A percentile compares a stretch with the other conserved stretches of the same genome.
These are phyloP conservation scores for Micronycteris hirsuta DNA, from an alignment of 2,113 vertebrate species.

Conservation along the genomic window DNA sequence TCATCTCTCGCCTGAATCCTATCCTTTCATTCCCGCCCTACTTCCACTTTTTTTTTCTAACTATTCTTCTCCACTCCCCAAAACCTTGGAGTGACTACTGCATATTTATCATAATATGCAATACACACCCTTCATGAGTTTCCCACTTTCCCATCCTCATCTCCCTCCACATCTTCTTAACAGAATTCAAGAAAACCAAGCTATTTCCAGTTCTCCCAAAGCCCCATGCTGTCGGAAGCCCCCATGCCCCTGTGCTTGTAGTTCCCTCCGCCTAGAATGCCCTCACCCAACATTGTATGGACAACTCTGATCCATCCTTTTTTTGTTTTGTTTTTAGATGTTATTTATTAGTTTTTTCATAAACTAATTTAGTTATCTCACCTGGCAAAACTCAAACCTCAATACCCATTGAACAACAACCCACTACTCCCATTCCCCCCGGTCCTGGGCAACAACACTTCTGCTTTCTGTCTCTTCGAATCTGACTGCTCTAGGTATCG, in stretches of 20 bases:
- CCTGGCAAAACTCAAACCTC: not conserved
- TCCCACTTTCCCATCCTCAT: not conserved
- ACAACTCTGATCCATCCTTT: not conserved
- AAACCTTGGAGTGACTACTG: not conserved
- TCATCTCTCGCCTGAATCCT: not conserved
- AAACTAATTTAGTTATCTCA: too few relatives aligned
- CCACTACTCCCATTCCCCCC: not conserved
- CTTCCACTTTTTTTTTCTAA: not conserved
- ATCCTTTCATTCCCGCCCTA: not conserved
- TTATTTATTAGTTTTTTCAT: too few relatives aligned
- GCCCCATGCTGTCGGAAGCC: not conserved
- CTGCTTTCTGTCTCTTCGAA: not conserved
- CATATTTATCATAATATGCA: not conserved
- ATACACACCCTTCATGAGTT: not conserved
- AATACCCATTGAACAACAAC: not conserved
- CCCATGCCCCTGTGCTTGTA: not conserved
- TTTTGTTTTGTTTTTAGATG: too few relatives aligned
- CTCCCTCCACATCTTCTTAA: not conserved
- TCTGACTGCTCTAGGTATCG: not conserved
- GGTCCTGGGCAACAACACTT: not conserved
- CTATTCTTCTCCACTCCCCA: not conserved
- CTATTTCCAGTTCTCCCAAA: not conserved
- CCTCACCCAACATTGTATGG: not conserved
- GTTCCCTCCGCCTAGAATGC: not conserved
- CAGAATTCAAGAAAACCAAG: not conserved